Conservation (phyloP, 2,113 vertebrate genomes). For the Rhodinocichla rosea region DNA sequence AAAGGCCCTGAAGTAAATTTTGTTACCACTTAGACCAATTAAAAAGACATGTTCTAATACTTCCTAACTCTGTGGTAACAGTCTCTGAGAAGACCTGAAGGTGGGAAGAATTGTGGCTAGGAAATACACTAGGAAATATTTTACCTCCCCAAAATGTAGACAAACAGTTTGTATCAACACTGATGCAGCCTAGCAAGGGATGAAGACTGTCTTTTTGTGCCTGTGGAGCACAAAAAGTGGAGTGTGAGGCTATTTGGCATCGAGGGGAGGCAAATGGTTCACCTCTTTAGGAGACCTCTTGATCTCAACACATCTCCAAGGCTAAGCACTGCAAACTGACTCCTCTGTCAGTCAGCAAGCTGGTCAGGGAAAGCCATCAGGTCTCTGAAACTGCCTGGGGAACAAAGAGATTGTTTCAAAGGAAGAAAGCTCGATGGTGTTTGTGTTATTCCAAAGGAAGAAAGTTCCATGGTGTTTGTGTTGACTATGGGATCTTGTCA, state of each 20-base stretch:
- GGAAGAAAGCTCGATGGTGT: background rate
- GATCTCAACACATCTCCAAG: background rate
- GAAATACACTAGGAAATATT: background rate
- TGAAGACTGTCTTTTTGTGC: background rate
- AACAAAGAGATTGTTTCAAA: background rate
- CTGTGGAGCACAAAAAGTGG: background rate
- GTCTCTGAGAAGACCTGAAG: background rate
- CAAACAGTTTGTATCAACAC: background rate
- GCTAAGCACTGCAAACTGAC: background rate
- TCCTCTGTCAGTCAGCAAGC: background rate
- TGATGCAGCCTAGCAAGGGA: background rate
- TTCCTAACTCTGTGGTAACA: background rate
- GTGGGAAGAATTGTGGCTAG: background rate
- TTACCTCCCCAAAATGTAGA: background rate
- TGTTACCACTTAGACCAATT: background rate
- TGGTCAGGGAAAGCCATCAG: background rate
- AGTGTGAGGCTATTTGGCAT: background rate
- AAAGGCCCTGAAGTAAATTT: background rate
- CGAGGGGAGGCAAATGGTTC: background rate
- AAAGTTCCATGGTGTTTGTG: background rate
- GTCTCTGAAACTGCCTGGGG: background rate
- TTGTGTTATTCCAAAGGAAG: background rate
- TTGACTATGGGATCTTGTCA: background rate
- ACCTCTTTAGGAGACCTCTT: background rate
- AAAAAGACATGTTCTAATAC: background rate